These are phyloP conservation scores for Nephila pilipes DNA, from an alignment of 1,140 invertebrate genomes.

Conservation along the genomic window DNA sequence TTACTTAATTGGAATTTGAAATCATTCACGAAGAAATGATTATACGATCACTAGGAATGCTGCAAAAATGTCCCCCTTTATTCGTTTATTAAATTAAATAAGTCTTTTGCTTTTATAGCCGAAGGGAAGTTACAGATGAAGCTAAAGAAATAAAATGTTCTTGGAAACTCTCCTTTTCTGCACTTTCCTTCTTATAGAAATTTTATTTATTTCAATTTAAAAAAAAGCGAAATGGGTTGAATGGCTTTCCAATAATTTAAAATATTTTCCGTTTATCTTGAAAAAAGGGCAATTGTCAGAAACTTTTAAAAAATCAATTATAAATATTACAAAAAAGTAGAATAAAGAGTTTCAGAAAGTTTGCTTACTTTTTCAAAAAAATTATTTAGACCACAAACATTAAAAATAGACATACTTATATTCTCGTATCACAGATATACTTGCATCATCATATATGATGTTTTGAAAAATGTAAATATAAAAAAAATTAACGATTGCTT, in stretches of 20 bases:
- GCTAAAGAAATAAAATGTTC: neutral
- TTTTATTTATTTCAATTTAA: neutral
- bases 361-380: no score
- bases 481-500: no score
- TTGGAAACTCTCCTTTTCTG: neutral
- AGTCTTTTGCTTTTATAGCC: neutral
- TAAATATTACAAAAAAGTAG: neutral
- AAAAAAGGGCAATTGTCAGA: neutral
- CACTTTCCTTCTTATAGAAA: neutral
- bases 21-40: slow-evolving; percentile 18
- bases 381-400: no score
- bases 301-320: neutral
- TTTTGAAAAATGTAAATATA: no score
- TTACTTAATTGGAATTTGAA: slow-evolving; percentile 59
- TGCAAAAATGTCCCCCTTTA: slow-evolving; percentile 10
- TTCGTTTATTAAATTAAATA: slow-evolving; percentile 63
- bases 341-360: neutral
- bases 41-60: neutral
- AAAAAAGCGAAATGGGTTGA: neutral
- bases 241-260: neutral
- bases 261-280: neutral
- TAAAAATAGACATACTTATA: no score
- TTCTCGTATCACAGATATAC: no score
- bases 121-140: neutral
- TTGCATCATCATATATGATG: no score